Base-by-base conservation (phyloP, 2,797 vertebrate species). In the Enteromius thamalakanensis region DNA sequence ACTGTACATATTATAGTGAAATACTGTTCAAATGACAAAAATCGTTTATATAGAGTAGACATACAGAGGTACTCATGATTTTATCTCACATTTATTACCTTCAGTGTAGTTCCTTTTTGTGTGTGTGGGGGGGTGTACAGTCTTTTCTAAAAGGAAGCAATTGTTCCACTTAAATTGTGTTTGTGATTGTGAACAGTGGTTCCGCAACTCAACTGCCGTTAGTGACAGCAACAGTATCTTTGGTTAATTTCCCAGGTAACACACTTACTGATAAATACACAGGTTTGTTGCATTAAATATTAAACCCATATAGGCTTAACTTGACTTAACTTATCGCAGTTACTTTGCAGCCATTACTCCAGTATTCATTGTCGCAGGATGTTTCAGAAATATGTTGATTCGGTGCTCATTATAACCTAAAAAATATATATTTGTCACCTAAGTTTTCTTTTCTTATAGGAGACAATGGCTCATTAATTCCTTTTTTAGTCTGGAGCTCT, bases 131-230 rank as follows among this genome's bases (percentile, higher is more conserved):
- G 37, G 37, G 7, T 40, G 29, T 53, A 34, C 17, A n/a, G 29
- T 34, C 15, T 49, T 53, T 53, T 34, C 19, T 74, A n/a, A 74
- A 37, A 37, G 71, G 71, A 74, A 74, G 71, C n/a, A 19, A 74
- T n/a, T n/a, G 19, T 74, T 55, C 49, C 32, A 74, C 29, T 74
- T 37, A 53, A 37, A 55, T 55, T 53, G 29, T 53, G 11, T 53
- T 53, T 53, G 29, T 26, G 26, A 26, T 26, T 26, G 26, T 26
- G 26, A 26, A n/a, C 7, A 1, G 1, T 53, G n/a, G 29, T 55
- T 74, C 71, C 47, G 6, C 12, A 74, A 53, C 11, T 53, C 5
- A 34, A 19, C 10, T 21, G 17, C 51, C 49, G 17, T 17, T 42
- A 45, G 37, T 6, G 14, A 17, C 17, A 10, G 1, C n/a, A 60